These are phyloP conservation scores for Adrianichthys oophorus DNA, from an alignment of 2,797 vertebrate species.

Conservation along the genomic window DNA sequence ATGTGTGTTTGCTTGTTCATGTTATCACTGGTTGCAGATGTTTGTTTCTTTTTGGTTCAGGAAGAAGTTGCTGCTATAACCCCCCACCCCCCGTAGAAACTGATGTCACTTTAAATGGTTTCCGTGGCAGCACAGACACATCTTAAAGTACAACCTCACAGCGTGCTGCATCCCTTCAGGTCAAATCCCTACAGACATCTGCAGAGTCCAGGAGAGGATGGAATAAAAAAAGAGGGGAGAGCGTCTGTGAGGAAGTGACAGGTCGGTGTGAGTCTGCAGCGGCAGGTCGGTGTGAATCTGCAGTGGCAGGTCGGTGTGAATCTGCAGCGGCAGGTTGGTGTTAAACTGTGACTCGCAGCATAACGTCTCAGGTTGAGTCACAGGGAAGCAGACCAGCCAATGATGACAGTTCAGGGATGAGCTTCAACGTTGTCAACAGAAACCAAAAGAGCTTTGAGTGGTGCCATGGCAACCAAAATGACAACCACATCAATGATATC, in stretches of 20 bases:
- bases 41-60: no score
- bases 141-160: no score
- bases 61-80: no score
- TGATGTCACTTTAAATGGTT: no score
- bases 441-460: conserved; percentile 56
- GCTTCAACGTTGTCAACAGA: conserved; percentile 63
- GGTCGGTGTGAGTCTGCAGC: no score
- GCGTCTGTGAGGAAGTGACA: conserved; percentile 24
- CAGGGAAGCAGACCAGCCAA: conserved; percentile 54
- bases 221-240: conserved; percentile 6
- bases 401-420: conserved; percentile 63
- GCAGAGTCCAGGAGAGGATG: background rate
- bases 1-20: no score
- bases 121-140: no score
- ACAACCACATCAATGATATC: conserved; percentile 73
- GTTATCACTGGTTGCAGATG: no score
- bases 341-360: conserved; percentile 5
- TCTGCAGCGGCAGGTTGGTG: background rate
- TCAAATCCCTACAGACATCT: conserved; percentile 39
- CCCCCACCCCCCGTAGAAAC: no score
- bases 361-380: conserved; percentile 31
- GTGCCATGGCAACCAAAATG: conserved; percentile 54
- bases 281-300: no score
- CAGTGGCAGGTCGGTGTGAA: no score
- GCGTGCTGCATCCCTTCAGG: conserved; percentile 16